Base-by-base conservation (phyloP, 2,797 vertebrate species). In the Novumbra hubbsi region DNA sequence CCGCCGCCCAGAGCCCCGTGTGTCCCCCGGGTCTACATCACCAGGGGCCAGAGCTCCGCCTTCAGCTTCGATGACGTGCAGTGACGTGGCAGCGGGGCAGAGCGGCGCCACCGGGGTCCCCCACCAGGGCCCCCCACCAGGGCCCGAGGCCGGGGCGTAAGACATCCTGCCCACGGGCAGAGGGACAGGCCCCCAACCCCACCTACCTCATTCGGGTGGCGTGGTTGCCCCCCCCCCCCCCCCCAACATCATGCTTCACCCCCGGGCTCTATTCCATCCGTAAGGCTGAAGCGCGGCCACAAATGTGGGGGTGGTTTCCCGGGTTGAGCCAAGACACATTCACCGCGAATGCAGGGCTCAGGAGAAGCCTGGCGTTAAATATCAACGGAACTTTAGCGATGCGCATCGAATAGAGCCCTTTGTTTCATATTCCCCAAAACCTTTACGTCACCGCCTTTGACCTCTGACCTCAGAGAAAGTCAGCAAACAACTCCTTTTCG, bases 61-160 rank as follows among this genome's bases (percentile, higher is more conserved):
- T 24, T 72, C 74, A 93, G 91, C 85, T 83, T 89, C 3, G 92
- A 94, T 7, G 92, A 93, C 30, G 91, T 78, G 14, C 90, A 85
- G 28, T 93, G 91, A 93, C 45, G 19, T 21, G 49, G 5, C 49
- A 2, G 68, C 11, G 55, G 55, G 34, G 19, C 45, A 62, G 17
- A 0, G 24, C 55, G 16, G 17, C 11, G 3, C 73, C 1, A 34
- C 74, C 38, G 78, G 69, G 24, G 66, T 74, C 76, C n/a, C 75
- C 38, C 71, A 24, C 71, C 60, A 55, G 73, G 75, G 84, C 77
- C 76, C 24, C n/a, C n/a, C n/a, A n/a, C n/a, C n/a, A n/a, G n/a
- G 65, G 67, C n/a, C n/a, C 49, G 9, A 28, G 74, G 64, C 64
- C 34, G 11, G 28, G 68, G 65, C 5, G 24, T 45, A 76, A 79